Evolutionary conservation across 1,140 invertebrate species (phyloP).

Genomic region (Muscidifurax raptorellus): DNA sequence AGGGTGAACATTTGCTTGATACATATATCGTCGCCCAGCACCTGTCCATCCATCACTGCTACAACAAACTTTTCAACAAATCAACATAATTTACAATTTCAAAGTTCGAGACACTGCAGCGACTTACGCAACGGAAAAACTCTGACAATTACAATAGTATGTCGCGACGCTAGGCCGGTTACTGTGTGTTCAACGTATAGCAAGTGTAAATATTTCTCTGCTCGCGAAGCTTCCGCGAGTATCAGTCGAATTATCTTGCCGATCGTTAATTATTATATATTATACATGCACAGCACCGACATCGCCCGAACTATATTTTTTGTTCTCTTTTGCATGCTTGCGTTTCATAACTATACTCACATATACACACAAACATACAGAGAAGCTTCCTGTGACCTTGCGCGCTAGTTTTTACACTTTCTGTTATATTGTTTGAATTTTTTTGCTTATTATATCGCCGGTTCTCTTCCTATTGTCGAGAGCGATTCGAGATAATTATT

Average conservation of each 20-base stretch:
- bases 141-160: too few species aligned
- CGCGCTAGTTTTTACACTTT: neutral
- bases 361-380: too few species aligned
- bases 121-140: too few species aligned
- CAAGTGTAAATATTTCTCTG: too few species aligned
- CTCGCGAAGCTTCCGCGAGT: too few species aligned
- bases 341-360: neutral
- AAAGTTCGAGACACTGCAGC: neutral
- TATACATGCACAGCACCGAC: neutral
- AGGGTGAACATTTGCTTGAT: too few species aligned
- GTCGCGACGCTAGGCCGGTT: too few species aligned
- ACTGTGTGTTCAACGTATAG: too few species aligned
- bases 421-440: neutral
- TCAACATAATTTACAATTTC: neutral
- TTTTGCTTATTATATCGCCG: neutral
- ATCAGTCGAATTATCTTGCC: neutral
- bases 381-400: neutral
- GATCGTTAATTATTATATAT: constrained; percentile 19
- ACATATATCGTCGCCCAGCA: neutral
- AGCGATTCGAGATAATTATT: constrained; percentile 15
- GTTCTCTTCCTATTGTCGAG: neutral
- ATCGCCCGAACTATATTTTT: neutral
- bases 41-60: neutral
- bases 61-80: neutral
- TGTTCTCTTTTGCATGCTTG: neutral